A percentile compares a stretch with the other conserved stretches of the same genome.
Conservation (phyloP, 2,113 vertebrate genomes). For the Callithrix jacchus region DNA sequence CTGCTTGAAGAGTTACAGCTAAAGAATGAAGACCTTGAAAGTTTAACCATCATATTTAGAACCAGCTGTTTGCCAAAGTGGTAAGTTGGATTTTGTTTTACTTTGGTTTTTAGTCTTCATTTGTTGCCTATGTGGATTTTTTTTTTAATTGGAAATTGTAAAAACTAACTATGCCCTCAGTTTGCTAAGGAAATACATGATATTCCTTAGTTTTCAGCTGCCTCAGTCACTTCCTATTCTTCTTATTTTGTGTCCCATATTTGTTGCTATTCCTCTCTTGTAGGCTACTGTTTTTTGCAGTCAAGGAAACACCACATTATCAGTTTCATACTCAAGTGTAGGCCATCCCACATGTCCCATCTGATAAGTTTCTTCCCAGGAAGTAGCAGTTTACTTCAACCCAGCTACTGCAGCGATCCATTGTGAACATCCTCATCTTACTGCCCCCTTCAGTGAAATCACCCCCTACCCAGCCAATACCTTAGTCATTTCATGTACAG, state of each 20-base stretch:
- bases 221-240: background rate
- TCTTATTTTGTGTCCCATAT: background rate
- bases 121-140: background rate
- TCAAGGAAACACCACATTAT: background rate
- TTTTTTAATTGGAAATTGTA: background rate
- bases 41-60: conserved; percentile 83
- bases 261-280: background rate
- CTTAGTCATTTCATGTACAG: background rate
- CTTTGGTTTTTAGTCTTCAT: background rate
- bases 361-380: background rate
- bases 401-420: background rate
- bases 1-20: conserved; percentile 86
- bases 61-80: conserved; percentile 59
- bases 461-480: background rate
- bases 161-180: background rate
- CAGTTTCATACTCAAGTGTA: background rate
- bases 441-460: background rate
- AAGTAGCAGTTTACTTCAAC: background rate
- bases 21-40: conserved; percentile 85
- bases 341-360: background rate
- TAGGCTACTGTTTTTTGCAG: background rate
- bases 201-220: background rate
- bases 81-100: conserved; percentile 73
- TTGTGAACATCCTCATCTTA: background rate
- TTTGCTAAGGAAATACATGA: background rate